These are phyloP conservation scores for Coenobita brevimanus DNA, from an alignment of 1,140 invertebrate species.

Conservation along the genomic window DNA sequence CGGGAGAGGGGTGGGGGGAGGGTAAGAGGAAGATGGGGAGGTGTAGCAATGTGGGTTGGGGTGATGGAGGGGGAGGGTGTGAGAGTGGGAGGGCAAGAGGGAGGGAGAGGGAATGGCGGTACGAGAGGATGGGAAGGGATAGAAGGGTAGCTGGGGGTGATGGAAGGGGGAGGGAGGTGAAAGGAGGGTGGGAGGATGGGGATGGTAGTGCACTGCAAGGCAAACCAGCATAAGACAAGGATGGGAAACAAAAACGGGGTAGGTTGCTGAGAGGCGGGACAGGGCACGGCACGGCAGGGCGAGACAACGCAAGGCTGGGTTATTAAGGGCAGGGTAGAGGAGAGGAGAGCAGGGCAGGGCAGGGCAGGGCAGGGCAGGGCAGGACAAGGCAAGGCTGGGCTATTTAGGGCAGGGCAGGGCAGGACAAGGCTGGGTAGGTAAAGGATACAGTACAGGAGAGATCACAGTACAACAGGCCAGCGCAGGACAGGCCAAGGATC, in stretches of 20 bases:
- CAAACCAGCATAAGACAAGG: background rate
- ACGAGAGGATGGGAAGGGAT: background rate
- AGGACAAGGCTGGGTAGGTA: background rate
- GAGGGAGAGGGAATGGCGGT: too few species aligned
- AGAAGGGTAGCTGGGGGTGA: background rate
- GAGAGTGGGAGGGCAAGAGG: background rate
- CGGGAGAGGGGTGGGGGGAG: background rate
- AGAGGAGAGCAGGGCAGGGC: background rate
- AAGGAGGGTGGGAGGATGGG: background rate
- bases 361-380: background rate
- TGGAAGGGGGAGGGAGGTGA: background rate
- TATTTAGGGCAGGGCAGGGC: background rate
- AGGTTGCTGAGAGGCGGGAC: background rate
- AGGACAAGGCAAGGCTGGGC: background rate
- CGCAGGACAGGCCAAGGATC: background rate
- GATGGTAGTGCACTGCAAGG: background rate
- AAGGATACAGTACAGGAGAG: background rate
- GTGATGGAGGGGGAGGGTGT: background rate
- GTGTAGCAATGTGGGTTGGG: background rate
- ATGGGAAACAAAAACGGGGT: background rate
- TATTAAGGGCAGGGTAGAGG: background rate
- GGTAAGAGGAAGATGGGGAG: background rate
- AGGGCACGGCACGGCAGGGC: background rate
- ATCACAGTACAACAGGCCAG: background rate
- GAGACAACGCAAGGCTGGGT: background rate